These are phyloP conservation scores for Drosophila subobscura DNA, from an alignment of 1,140 invertebrate species.

Conservation along the genomic window DNA sequence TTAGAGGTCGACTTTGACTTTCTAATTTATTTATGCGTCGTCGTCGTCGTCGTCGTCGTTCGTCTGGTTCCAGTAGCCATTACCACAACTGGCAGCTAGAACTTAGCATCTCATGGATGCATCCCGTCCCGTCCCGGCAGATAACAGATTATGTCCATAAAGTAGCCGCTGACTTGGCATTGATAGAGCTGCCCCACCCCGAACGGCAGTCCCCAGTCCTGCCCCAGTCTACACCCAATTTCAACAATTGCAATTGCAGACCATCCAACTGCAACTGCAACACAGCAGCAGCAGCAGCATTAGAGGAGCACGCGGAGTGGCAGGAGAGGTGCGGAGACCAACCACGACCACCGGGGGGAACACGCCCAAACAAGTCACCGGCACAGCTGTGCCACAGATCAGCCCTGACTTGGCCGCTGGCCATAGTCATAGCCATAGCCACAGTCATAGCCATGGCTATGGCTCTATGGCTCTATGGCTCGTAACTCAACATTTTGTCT, in stretches of 20 bases:
- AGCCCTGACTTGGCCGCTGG: constrained; percentile 45
- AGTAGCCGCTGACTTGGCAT: constrained; percentile 55
- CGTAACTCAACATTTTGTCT: constrained; percentile 19
- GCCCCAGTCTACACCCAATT: constrained; percentile 58
- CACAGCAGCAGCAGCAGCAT: neutral
- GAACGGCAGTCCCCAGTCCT: constrained; percentile 11
- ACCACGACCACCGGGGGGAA: constrained; percentile 59
- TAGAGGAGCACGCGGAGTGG: neutral
- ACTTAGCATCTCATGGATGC: constrained; percentile 54
- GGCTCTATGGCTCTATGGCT: neutral
- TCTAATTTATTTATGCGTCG: constrained; percentile 82
- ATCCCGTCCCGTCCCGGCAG: constrained; percentile 30
- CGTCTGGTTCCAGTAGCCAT: too few relatives aligned
- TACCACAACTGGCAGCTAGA: constrained; percentile 20
- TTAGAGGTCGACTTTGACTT: constrained; percentile 79
- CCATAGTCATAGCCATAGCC: constrained; percentile 25
- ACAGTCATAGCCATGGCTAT: neutral
- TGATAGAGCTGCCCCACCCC: constrained; percentile 47
- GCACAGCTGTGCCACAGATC: constrained; percentile 65
- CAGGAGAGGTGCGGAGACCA: constrained; percentile 20
- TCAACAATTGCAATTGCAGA: constrained; percentile 55
- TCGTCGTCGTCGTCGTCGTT: constrained; percentile 33
- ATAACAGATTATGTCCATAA: constrained; percentile 42
- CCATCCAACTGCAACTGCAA: neutral
- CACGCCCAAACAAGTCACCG: constrained; percentile 74